Evolutionary conservation across 2,797 vertebrate species (phyloP), one percentile per base, ranked within the genome.

Genomic region (Enteromius paludinosus): DNA sequence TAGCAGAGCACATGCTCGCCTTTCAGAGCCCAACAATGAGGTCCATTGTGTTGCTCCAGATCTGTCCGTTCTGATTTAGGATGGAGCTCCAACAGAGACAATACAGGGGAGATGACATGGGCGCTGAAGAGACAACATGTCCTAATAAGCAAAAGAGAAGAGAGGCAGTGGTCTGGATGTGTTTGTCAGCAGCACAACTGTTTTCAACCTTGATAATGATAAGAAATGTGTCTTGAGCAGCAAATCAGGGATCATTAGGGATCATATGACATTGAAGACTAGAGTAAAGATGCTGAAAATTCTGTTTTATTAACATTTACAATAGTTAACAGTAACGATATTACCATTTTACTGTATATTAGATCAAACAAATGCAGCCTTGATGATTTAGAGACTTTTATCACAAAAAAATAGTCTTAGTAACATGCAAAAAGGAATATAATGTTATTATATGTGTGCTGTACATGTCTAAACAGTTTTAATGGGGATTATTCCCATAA

Each of bases 1-100:
- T 93, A 95, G 93, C 78, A 89, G 92, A 94, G 93, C 96, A 95
- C 96, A 96, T 96, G 96, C 96, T 93, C 91, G 69, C 87, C 82
- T 90, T 95, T 96, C 92, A 94, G 52, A 0, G 73, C 76, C 84
- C 68, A 90, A 97, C 96, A 97, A 97, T 95, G 92, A 88, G 49
- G 78, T 64, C 85, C 87, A 93, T 96, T 96, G 95, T 96, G 87
- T 86, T 64, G 18, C 20, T 83, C 88, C 90, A 89, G 91, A 92
- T 91, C 92, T 93, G 93, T 94, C 94, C 92, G 81, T 92, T 94
- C 90, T 90, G 91, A 95, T 95, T 94, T 92, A 91, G 89, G 83
- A 89, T 85, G 65, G 86, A 87, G 90, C 89, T 83, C 83, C 43
- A 83, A 86, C 78, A 87, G 87, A 88, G 90, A 93, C 91, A 92